Evolutionary conservation across 1,140 invertebrate species (phyloP).

Genomic region (Lordiphosa mommai): DNA sequence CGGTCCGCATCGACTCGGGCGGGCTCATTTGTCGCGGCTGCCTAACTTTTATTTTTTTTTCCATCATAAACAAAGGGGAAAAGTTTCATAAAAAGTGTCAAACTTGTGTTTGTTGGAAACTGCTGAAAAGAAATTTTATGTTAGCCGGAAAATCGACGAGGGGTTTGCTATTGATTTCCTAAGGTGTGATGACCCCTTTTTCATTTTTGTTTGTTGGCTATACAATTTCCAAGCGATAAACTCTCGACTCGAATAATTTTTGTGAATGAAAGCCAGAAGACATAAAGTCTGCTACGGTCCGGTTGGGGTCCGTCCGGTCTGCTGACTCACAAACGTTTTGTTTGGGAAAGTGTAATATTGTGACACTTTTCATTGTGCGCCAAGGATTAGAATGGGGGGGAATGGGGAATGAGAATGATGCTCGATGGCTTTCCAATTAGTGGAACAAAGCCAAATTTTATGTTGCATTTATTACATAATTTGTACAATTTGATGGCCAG

Average conservation of each 20-base stretch:
- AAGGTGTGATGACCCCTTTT: slow-evolving; percentile 69
- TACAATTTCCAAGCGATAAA: slow-evolving; percentile 40
- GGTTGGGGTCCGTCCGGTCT: slow-evolving; percentile 22
- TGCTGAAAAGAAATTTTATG: slow-evolving; percentile 62
- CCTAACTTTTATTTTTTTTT: slow-evolving; percentile 45
- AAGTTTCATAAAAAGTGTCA: slow-evolving; percentile 62
- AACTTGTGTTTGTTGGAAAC: slow-evolving; percentile 34
- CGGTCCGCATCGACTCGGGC: slow-evolving; percentile 57
- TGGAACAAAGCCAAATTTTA: slow-evolving; percentile 69
- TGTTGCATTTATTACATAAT: slow-evolving; percentile 78
- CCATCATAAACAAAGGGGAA: slow-evolving; percentile 19
- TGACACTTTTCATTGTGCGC: slow-evolving; percentile 75
- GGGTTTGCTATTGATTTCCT: slow-evolving; percentile 63
- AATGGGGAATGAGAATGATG: background rate
- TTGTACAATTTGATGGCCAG: slow-evolving; percentile 65
- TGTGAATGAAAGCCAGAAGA: slow-evolving; percentile 29
- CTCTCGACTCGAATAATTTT: slow-evolving; percentile 12
- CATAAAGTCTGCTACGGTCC: slow-evolving; percentile 46
- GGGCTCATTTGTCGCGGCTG: slow-evolving; percentile 67
- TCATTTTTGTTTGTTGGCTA: slow-evolving; percentile 11
- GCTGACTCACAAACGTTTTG: slow-evolving; percentile 50
- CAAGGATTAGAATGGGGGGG: slow-evolving; percentile 43
- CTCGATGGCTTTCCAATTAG: slow-evolving; percentile 71
- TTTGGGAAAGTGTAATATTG: slow-evolving; percentile 77
- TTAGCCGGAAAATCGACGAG: slow-evolving; percentile 39